Evolutionary conservation across 37 sponge, comb jelly and placozoan species (phyloP), one percentile per base, ranked within the genome.

Genomic region (Chondrilla cf. caribensis): DNA sequence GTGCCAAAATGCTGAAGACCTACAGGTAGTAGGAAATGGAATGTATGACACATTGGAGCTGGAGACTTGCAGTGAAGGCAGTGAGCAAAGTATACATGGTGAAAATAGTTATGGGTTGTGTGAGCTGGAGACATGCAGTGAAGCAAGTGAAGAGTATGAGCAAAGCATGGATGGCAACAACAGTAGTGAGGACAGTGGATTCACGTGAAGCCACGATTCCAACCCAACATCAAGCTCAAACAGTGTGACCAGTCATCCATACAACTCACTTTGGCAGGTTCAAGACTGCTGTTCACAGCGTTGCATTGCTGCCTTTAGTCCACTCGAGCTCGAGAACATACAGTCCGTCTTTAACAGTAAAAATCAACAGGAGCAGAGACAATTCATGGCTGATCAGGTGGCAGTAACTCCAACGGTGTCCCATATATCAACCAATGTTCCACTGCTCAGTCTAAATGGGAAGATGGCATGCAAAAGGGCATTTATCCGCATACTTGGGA

Each of bases 81-180:
- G 70, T 68, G 67, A 65, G 28, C n/a, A n/a, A n/a, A n/a, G n/a
- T n/a, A n/a, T n/a, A n/a, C n/a, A 19, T 55, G 57, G 17, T 55
- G 11, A 11, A 19, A 17, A 55, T 17, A 19, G 17, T 19, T 55
- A 55, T 55, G 57, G 57, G 11, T 17, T 55, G 17, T 19, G 11
- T 55, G 70, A 68, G 70, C 70, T 68, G 33, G 70, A 68, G 36
- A 68, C 70, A 2, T 68, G 70, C 7, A 68, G 70, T 68, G 70
- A 68, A 3, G 32, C 36, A 3, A 68, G 70, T 68, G 67, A 65
- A n/a, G 22, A 25, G 26, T 14, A n/a, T n/a, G 37, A 68, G 17
- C 17, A 19, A 55, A 11, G 17, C 11, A 17, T 55, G 57, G 57
- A 55, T 55, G 57, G 17, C 17, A 55, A 17, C 17, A 55, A 11